These are phyloP conservation scores for Nestor notabilis DNA, from an alignment of 2,113 vertebrate species.

Conservation along the genomic window DNA sequence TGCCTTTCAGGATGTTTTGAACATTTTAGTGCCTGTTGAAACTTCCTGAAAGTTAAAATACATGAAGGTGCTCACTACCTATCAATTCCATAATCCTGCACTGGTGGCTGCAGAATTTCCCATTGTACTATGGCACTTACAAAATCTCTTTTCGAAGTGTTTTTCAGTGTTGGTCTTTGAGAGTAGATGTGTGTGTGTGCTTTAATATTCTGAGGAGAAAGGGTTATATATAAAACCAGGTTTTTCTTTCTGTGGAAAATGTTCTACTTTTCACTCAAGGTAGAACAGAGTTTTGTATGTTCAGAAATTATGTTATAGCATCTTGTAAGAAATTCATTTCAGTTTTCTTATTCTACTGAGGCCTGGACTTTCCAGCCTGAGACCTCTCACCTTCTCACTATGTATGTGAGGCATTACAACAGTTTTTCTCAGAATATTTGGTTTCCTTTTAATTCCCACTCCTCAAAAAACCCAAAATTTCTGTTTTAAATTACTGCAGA, in stretches of 20 bases:
- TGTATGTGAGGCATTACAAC: background rate
- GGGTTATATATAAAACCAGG: background rate
- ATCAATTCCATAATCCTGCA: background rate
- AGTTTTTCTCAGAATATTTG: background rate
- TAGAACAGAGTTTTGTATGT: background rate
- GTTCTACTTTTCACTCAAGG: background rate
- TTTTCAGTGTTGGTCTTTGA: background rate
- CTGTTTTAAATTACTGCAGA: background rate
- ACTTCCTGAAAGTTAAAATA: background rate
- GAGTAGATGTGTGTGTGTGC: background rate
- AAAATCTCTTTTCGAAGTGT: background rate
- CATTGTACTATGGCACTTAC: background rate
- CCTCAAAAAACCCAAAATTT: background rate
- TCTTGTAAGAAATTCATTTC: background rate
- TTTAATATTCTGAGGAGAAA: background rate
- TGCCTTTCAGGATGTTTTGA: background rate
- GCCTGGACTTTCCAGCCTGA: background rate
- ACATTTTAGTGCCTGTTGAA: background rate
- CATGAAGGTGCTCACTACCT: background rate
- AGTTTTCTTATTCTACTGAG: background rate
- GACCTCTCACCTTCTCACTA: background rate
- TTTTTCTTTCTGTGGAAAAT: background rate
- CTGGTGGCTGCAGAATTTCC: background rate
- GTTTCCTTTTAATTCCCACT: fast-evolving
- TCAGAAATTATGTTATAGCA: background rate